Evolutionary conservation across 2,797 vertebrate genomes (phyloP), one percentile per base, ranked within the genome.

Genomic region (Bradypus variegatus): DNA sequence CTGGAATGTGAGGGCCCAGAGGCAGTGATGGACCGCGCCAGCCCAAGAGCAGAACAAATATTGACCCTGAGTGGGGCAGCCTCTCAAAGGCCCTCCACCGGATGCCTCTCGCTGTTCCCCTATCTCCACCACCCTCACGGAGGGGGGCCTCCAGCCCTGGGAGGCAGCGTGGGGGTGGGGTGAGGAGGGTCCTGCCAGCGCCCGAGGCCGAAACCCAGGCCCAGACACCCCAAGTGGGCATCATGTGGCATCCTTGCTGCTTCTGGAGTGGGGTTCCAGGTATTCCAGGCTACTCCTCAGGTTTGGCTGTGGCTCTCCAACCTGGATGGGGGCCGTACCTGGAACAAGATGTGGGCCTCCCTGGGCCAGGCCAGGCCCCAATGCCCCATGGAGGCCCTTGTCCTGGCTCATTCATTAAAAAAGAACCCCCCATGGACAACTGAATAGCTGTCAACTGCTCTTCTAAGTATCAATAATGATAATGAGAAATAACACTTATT

Each of bases 1-100:
- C 67, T 29, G 96, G 95, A 96, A 96, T 96, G 96, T 45, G 86
- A 93, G 94, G 92, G 84, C 62, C 90, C 93, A 70, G 48, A 77
- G 82, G 94, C 88, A 94, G 83, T 48, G 91, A 91, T 77, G 70
- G 94, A n/a, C 86, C 15, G 55, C 18, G 77, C 94, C 94, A 90
- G 91, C 19, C 93, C 90, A 86, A 96, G 96, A 95, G 94, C 92
- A 84, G 41, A 91, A 50, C 94, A 96, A 96, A 96, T 96, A 96
- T 96, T 96, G 95, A 95, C 95, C 85, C 77, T 94, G 69, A 90
- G 65, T 75, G 16, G 53, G 86, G 91, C 88, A 9, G 95, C 92
- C 94, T 95, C 95, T 96, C 88, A 65, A 94, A 93, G 94, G 92
- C 89, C 94, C 94, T 96, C 90, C 77, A 92, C n/a, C 2, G 93